phyloP scores from a whole-genome alignment of 2,888 invertebrate species.

The Isotomurus palustris region DNA sequence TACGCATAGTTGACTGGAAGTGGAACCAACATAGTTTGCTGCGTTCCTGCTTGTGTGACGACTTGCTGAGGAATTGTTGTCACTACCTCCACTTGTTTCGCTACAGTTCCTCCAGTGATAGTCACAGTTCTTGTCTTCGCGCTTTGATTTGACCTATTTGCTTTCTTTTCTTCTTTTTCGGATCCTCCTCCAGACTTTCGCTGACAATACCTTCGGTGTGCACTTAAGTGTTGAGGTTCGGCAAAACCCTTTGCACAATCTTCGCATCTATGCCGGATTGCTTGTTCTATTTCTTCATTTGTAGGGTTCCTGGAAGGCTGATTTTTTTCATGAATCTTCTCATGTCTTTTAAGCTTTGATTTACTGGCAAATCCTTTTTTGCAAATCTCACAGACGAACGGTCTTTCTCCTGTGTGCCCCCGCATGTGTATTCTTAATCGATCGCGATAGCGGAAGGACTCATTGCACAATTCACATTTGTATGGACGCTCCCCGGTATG shows the following conservation, averaged over 20 bases:
- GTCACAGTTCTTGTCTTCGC: background rate
- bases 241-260: slow-evolving; percentile 5
- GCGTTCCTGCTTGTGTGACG: no score
- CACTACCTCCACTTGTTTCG: no score
- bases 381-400: slow-evolving; percentile 16
- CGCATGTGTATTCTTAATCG: slow-evolving; percentile 22
- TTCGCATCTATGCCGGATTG: slow-evolving; percentile 3
- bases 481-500: slow-evolving; percentile 24
- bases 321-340: slow-evolving; percentile 14
- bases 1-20: background rate
- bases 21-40: background rate
- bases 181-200: background rate
- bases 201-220: slow-evolving; percentile 5
- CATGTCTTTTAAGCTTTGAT: slow-evolving; percentile 21
- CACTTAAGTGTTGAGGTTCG: slow-evolving; percentile 6
- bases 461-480: slow-evolving; percentile 17
- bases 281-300: background rate
- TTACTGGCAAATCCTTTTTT: slow-evolving; percentile 20
- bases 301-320: background rate
- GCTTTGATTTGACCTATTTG: background rate
- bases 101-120: background rate
- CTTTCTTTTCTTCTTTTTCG: slow-evolving; percentile 3
- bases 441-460: slow-evolving; percentile 18
- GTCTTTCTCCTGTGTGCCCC: slow-evolving; percentile 26
- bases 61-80: background rate